Evolutionary conservation across 2,888 invertebrate genomes (phyloP).

Genomic region (Caenorhabditis sinica): DNA sequence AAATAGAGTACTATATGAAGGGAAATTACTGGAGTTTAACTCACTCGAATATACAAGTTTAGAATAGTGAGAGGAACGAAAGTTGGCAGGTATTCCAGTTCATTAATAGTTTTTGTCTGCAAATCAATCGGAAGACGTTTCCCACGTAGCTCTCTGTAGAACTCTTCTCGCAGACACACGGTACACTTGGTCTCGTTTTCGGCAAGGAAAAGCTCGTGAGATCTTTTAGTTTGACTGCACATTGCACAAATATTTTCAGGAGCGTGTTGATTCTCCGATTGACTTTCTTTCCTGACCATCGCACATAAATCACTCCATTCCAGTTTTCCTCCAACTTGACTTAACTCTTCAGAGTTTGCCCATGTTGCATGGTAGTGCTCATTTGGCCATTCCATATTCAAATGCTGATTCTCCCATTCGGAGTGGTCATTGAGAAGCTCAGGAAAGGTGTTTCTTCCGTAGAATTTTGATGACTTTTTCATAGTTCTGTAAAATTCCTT

Average conservation of each 20-base stretch:
- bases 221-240: slow-evolving; percentile 2
- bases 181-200: slow-evolving; percentile 31
- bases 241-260: slow-evolving; percentile 15
- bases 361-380: slow-evolving; percentile 28
- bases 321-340: slow-evolving; percentile 23
- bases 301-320: slow-evolving; percentile 48
- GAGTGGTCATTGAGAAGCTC: slow-evolving; percentile 8
- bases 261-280: neutral
- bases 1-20: neutral
- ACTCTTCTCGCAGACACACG: slow-evolving; percentile 37
- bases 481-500: no score
- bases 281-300: slow-evolving; percentile 7
- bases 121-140: slow-evolving; percentile 45
- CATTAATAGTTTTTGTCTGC: slow-evolving; percentile 25
- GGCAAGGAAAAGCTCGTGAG: slow-evolving; percentile 26
- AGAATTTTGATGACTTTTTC: slow-evolving; percentile 13
- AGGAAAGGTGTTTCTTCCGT: neutral
- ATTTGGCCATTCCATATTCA: slow-evolving; percentile 43
- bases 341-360: slow-evolving; percentile 50
- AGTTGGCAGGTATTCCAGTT: slow-evolving; percentile 31
- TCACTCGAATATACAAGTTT: slow-evolving; percentile 48
- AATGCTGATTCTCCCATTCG: slow-evolving; percentile 39
- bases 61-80: slow-evolving; percentile 46
- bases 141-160: slow-evolving; percentile 42
- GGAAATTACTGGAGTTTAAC: neutral